These are phyloP conservation scores for Nothura maculosa DNA, from an alignment of 2,797 vertebrate genomes.

Conservation along the genomic window DNA sequence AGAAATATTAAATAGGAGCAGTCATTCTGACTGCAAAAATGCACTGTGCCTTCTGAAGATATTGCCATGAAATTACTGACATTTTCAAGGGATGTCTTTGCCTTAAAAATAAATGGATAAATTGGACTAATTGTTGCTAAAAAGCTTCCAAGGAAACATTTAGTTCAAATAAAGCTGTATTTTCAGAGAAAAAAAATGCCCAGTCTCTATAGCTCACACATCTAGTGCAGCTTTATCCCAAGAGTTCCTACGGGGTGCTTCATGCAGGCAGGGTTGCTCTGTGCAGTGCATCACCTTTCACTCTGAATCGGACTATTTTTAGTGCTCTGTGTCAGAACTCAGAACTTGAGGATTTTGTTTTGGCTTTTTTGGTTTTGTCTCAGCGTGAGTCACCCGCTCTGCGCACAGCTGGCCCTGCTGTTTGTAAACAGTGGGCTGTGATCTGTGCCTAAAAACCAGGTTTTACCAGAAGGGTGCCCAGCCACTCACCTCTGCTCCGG, in stretches of 20 bases:
- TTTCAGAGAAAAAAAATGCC: slow-evolving; percentile 35
- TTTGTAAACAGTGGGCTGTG: slow-evolving; percentile 66
- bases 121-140: slow-evolving; percentile 46
- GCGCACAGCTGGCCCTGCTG: background rate
- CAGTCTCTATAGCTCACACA: background rate
- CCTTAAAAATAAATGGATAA: slow-evolving; percentile 4
- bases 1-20: slow-evolving; percentile 24
- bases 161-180: slow-evolving; percentile 17
- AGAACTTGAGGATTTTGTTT: slow-evolving; percentile 35
- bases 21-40: slow-evolving; percentile 13
- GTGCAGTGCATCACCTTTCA: background rate
- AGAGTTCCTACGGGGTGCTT: fast-evolving
- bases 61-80: slow-evolving; percentile 34
- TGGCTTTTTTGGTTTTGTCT: background rate
- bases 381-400: background rate
- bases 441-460: slow-evolving; percentile 13
- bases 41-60: background rate
- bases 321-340: background rate
- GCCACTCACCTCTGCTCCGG: slow-evolving; percentile 37
- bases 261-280: background rate
- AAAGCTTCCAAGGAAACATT: slow-evolving; percentile 40
- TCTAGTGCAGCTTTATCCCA: background rate
- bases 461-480: slow-evolving; percentile 66
- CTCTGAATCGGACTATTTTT: background rate
- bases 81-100: slow-evolving; percentile 58